These are phyloP conservation scores for Conus betulinus DNA, from an alignment of 1,140 invertebrate genomes.

Conservation along the genomic window DNA sequence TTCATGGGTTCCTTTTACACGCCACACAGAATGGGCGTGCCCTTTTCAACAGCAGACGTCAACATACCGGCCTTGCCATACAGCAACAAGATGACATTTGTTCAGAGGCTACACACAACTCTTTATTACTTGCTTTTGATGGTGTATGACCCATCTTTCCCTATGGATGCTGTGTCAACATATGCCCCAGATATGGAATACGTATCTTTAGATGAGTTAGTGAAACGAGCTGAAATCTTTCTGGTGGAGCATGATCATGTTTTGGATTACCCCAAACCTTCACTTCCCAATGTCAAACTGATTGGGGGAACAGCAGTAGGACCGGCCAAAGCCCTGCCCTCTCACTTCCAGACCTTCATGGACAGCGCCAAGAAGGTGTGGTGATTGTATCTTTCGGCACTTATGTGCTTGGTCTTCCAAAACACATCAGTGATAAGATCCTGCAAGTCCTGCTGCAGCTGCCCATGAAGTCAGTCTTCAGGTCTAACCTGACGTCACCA, in stretches of 20 bases:
- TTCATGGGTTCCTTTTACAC: conserved; percentile 18
- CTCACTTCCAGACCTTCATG: conserved; percentile 41
- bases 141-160: not conserved
- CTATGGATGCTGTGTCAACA: not conserved
- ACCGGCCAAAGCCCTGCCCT: conserved; percentile 24
- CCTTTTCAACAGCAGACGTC: conserved; percentile 20
- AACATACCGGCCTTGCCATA: not conserved
- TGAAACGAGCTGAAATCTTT: conserved; percentile 35
- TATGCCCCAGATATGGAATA: conserved; percentile 37
- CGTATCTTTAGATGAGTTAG: conserved; percentile 14
- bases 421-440: conserved; percentile 35
- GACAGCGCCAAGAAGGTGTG: conserved; percentile 43
- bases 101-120: conserved; percentile 25
- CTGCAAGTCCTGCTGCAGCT: conserved; percentile 37
- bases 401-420: conserved; percentile 31
- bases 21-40: not conserved
- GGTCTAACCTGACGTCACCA: conserved; percentile 23
- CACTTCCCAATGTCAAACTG: conserved; percentile 47
- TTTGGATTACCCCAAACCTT: conserved; percentile 45
- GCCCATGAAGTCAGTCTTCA: conserved; percentile 32
- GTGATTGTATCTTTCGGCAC: conserved; percentile 55
- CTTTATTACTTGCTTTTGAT: not conserved
- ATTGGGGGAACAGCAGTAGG: conserved; percentile 44
- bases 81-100: conserved; percentile 42
- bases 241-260: conserved; percentile 49